Evolutionary conservation across 2,113 vertebrate species (phyloP).

Genomic region (Neomonachus schauinslandi): DNA sequence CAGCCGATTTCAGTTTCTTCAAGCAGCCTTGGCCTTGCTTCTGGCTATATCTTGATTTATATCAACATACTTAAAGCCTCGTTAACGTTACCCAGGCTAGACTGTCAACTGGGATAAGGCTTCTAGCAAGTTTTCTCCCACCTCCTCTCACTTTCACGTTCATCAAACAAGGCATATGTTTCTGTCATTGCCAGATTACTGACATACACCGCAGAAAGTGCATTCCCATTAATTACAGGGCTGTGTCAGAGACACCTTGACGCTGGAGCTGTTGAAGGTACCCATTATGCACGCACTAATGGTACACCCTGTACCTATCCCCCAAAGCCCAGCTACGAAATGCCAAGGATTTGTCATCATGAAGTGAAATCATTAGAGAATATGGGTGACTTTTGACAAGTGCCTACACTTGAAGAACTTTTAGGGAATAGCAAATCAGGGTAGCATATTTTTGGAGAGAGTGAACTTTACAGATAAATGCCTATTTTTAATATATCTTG

Average conservation of each 20-base stretch:
- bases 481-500: neutral
- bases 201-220: conserved; percentile 31
- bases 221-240: conserved; percentile 70
- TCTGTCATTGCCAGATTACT: conserved; percentile 61
- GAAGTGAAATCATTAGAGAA: conserved; percentile 68
- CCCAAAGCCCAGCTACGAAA: conserved; percentile 52
- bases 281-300: neutral
- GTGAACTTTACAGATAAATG: neutral
- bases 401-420: conserved; percentile 35
- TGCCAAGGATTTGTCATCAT: conserved; percentile 46
- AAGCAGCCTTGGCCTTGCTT: conserved; percentile 52
- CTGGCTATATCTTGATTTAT: conserved; percentile 75
- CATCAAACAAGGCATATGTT: conserved; percentile 72
- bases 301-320: neutral
- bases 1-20: conserved; percentile 18
- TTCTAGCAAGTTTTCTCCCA: conserved; percentile 71
- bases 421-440: conserved; percentile 9
- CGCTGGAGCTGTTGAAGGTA: neutral
- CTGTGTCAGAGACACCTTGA: conserved; percentile 53
- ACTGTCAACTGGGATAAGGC: conserved; percentile 79
- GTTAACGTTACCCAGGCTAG: conserved; percentile 72
- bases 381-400: conserved; percentile 23
- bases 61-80: conserved; percentile 72
- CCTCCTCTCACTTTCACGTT: conserved; percentile 74
- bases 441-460: neutral